phyloP scores from a whole-genome alignment of 2,113 vertebrate species.

The Tragulus kanchil region DNA sequence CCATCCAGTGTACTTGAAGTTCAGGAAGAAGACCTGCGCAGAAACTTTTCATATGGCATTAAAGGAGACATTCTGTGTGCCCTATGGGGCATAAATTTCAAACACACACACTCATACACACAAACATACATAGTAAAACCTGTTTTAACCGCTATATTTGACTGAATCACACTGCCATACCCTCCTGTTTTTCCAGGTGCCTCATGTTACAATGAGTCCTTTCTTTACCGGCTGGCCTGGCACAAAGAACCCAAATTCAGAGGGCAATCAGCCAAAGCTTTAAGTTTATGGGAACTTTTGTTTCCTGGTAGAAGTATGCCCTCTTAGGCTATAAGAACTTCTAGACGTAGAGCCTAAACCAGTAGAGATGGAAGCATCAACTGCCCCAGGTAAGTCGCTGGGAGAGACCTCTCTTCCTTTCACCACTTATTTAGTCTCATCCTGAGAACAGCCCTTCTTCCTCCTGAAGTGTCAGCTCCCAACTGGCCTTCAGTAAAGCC shows the following conservation, averaged over 20 bases:
- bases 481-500: background rate
- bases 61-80: background rate
- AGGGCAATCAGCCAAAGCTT: background rate
- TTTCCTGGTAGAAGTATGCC: background rate
- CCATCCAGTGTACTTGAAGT: background rate
- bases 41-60: background rate
- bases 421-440: background rate
- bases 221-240: background rate
- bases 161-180: background rate
- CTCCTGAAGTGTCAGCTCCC: background rate
- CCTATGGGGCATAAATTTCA: background rate
- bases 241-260: background rate
- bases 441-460: background rate
- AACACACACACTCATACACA: background rate
- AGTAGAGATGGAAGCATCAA: background rate
- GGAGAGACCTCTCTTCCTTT: background rate
- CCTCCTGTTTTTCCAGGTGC: background rate
- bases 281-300: background rate
- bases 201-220: background rate
- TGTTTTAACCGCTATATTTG: background rate
- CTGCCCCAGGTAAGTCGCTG: background rate
- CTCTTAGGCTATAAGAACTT: background rate
- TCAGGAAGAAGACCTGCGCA: background rate
- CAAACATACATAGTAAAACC: background rate
- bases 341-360: background rate